These are phyloP conservation scores for Chrysina gloriosa DNA, from an alignment of 2,888 invertebrate genomes.

Conservation along the genomic window DNA sequence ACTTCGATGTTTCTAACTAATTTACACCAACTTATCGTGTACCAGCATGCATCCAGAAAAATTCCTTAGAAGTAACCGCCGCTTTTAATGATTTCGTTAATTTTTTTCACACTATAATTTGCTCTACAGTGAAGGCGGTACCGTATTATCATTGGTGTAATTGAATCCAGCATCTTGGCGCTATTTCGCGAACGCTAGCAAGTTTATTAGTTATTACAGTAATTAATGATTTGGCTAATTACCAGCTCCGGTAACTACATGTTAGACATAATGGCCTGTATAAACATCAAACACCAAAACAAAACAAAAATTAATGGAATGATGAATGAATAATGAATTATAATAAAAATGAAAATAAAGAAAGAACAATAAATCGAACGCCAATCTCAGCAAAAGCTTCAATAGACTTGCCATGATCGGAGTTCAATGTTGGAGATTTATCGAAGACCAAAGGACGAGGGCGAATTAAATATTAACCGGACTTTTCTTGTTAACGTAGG, in stretches of 20 bases:
- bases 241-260: background rate
- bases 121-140: constrained; percentile 5
- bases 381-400: too few relatives aligned
- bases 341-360: too few relatives aligned
- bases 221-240: background rate
- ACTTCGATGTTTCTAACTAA: constrained; percentile 19
- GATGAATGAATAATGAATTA: too few relatives aligned
- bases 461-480: too few relatives aligned
- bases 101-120: constrained; percentile 31
- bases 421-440: too few relatives aligned
- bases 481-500: too few relatives aligned
- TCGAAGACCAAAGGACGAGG: too few relatives aligned
- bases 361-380: too few relatives aligned
- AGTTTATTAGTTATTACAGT: constrained; percentile 1
- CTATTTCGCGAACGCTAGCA: constrained; percentile 5
- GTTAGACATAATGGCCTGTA: too few relatives aligned
- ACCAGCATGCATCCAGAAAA: background rate
- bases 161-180: constrained; percentile 4
- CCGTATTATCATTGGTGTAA: constrained; percentile 21
- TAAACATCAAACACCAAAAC: too few relatives aligned
- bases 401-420: too few relatives aligned
- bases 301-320: too few relatives aligned
- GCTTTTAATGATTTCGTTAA: constrained; percentile 20
- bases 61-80: constrained; percentile 31
- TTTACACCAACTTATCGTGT: constrained; percentile 23